A percentile compares a stretch with the other conserved stretches of the same genome.
These are phyloP conservation scores for Ctenochaetus hawaiiensis DNA, from an alignment of 2,797 vertebrate species.

Conservation along the genomic window DNA sequence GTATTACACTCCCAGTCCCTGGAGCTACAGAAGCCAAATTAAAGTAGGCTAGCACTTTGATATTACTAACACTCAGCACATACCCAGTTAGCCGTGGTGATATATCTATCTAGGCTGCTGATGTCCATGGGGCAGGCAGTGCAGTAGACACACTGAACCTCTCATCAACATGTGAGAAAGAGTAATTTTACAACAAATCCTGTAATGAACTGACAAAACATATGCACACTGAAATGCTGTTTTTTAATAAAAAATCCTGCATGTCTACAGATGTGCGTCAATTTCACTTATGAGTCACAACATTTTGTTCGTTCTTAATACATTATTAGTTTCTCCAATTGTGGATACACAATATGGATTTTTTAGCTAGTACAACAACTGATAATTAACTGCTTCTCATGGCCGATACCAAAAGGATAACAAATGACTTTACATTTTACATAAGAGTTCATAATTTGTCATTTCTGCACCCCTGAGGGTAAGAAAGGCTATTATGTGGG, in stretches of 20 bases:
- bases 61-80: conserved; percentile 39
- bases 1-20: conserved; percentile 61
- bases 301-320: not conserved
- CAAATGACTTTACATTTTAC: no score
- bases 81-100: conserved; percentile 19
- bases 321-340: not conserved
- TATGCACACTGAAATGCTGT: not conserved
- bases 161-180: conserved; percentile 18
- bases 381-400: no score
- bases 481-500: no score
- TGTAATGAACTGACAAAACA: not conserved
- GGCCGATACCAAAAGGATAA: no score
- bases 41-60: conserved; percentile 59
- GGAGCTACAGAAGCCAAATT: conserved; percentile 48
- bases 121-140: conserved; percentile 37
- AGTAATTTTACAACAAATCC: conserved; percentile 20
- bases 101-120: conserved; percentile 33
- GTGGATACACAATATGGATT: no score
- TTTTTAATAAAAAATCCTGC: no score
- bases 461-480: no score
- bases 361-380: no score
- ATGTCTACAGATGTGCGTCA: not conserved
- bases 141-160: conserved; percentile 32
- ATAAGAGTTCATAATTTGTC: no score
- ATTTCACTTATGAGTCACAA: not conserved